phyloP scores from a whole-genome alignment of 2,113 vertebrate genomes.

The Dasyornis broadbenti region DNA sequence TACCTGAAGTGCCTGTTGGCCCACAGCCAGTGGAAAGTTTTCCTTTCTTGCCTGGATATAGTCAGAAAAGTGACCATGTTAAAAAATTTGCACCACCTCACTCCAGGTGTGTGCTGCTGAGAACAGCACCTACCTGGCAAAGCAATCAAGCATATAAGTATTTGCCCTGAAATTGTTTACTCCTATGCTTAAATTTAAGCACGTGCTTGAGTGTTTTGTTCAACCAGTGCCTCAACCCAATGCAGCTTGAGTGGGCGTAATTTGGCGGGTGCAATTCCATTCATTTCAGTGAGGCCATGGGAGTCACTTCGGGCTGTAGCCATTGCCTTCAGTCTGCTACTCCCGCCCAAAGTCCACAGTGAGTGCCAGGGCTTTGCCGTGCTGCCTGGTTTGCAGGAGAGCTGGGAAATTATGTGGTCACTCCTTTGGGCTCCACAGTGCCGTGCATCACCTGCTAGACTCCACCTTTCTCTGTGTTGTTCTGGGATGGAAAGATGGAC shows the following conservation, averaged over 20 bases:
- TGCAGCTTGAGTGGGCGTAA: not conserved
- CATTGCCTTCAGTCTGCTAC: not conserved
- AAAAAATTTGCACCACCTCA: conserved; percentile 17
- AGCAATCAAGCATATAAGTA: conserved; percentile 24
- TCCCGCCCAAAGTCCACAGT: not conserved
- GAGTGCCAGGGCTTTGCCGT: accelerated
- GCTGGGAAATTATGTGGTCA: not conserved
- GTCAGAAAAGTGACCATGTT: not conserved
- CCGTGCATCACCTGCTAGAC: not conserved
- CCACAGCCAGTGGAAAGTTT: conserved; percentile 55
- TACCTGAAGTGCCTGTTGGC: conserved; percentile 38
- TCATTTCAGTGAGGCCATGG: conserved; percentile 27
- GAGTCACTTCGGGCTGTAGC: not conserved
- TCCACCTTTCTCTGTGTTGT: not conserved
- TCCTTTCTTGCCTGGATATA: not conserved
- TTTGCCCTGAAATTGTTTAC: conserved; percentile 36
- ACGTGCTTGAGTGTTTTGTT: conserved; percentile 43
- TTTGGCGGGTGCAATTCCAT: not conserved
- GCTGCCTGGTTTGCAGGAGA: not conserved
- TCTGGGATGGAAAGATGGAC: not conserved
- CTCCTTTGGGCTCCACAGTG: not conserved
- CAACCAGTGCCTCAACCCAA: not conserved
- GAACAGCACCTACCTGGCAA: conserved; percentile 22
- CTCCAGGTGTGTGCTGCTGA: not conserved
- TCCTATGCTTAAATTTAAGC: conserved; percentile 42